Evolutionary conservation across 1,140 invertebrate genomes (phyloP), one percentile per base, ranked within the genome.

Genomic region (Dendroctonus valens): DNA sequence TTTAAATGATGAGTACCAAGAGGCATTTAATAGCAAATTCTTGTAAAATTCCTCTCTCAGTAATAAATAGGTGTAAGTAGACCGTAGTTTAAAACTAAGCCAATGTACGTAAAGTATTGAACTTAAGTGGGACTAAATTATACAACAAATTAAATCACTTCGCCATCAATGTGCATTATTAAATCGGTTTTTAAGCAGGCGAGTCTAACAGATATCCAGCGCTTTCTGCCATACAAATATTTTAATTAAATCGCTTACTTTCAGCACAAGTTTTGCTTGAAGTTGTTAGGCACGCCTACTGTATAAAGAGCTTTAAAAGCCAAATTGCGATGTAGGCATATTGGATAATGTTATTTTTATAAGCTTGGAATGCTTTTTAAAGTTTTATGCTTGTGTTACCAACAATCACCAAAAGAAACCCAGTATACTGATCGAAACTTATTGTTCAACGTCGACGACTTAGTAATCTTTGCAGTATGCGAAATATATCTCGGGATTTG

Each of bases 71-170:
- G n/a, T 37, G 37, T 52, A 57, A 49, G 40, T 53, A 54, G 49
- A 7, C 39, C 11, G 38, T 59, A 59, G 48, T 37, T 51, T 54
- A 6, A 46, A 48, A 12, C 7, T 41, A 44, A 54, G 11, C 26
- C 44, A 11, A 54, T 39, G 52, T 67, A 67, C 49, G 65, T 67
- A 67, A 67, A 54, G 11, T 57, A 67, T 54, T 41, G 49, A 60
- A 60, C 59, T 59, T 60, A 50, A 67, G 40, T 59, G 65, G 65
- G 65, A 67, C 65, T 67, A 67, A 26, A 67, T 67, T 54, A 60
- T 54, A 40, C 38, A 59, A 51, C 14, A 55, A 15, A 62, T 39
- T 62, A 52, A 62, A 46, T 48, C 15, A 64, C 11, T 57, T 55
- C 41, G 62, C 52, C 62, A 55, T 64, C 53, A 41, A 46, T 64